These are phyloP conservation scores for Aplysia californica DNA, from an alignment of 1,140 invertebrate genomes.

Conservation along the genomic window DNA sequence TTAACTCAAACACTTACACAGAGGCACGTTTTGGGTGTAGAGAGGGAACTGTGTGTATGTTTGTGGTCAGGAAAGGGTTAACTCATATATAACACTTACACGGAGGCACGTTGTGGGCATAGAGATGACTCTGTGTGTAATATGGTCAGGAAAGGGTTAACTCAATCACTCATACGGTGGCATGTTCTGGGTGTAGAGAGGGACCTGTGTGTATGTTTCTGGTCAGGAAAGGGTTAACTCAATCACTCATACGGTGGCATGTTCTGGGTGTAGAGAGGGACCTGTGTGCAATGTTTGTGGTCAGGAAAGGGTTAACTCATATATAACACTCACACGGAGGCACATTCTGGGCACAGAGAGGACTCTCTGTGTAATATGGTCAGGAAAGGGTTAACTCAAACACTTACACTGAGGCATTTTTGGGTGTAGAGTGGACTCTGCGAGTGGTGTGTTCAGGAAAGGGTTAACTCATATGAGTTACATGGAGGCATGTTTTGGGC, in stretches of 20 bases:
- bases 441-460: too few species aligned
- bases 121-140: conserved; percentile 9
- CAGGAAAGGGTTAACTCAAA: too few species aligned
- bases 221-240: too few species aligned
- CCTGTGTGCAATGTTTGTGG: neutral
- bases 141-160: conserved; percentile 10
- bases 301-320: neutral
- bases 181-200: conserved; percentile 53
- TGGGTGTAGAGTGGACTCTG: too few species aligned
- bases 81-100: neutral
- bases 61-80: neutral
- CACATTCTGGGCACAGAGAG: neutral
- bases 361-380: too few species aligned
- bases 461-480: too few species aligned
- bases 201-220: conserved; percentile 37
- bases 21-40: too few species aligned
- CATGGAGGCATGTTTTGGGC: too few species aligned
- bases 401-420: conserved; percentile 52
- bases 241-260: too few species aligned
- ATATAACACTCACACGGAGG: neutral
- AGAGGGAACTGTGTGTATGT: too few species aligned
- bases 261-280: too few species aligned
- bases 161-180: conserved; percentile 45
- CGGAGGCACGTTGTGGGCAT: neutral
- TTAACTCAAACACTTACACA: too few species aligned